Evolutionary conservation across 23 tunicate species (phyloP), one percentile per base, ranked within the genome.

Genomic region (Styela clava): DNA sequence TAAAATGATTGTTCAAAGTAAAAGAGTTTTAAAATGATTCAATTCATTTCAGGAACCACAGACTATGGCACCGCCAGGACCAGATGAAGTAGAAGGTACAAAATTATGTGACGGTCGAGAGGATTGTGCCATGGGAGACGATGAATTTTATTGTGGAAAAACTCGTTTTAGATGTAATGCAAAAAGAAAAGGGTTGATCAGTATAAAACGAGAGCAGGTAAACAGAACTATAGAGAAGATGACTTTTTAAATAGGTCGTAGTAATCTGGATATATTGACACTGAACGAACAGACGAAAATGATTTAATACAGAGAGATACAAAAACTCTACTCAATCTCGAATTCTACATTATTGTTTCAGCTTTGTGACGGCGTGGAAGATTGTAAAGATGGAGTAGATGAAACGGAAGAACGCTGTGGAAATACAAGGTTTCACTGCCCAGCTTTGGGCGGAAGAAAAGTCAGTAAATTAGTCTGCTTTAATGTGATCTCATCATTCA

Each of bases 341-440:
- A n/a, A n/a, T n/a, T n/a, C n/a, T n/a, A 25, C 9, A 16, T 65
- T 28, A 5, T 28, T 65, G 71, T 65, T 16, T 28, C 81, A 76
- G 63, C 73, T 82, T 61, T 91, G 97, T 78, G 97, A 91, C 80
- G 97, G 97, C 2, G 52, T 69, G 1, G 76, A 63, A 25, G 85
- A 91, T 33, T 91, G 97, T 69, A 83, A 70, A 31, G 87, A 86
- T 68, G 35, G 79, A 23, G 22, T 56, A 0, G 97, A 91, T 51
- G 97, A 91, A 64, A 73, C 36, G 33, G 77, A 76, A 23, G 78
- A 86, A 22, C 68, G 68, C 2, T 91, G 97, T 78, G 37, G 74
- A 20, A 1, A 62, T 24, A 35, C 63, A 23, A 35, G 97, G 26
- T 83, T 83, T 28, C 82, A 63, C 36, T 91, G 97, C 61, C 90